Evolutionary conservation across 1,140 invertebrate species (phyloP), one percentile per base, ranked within the genome.

Genomic region (Mactra quadrangularis): DNA sequence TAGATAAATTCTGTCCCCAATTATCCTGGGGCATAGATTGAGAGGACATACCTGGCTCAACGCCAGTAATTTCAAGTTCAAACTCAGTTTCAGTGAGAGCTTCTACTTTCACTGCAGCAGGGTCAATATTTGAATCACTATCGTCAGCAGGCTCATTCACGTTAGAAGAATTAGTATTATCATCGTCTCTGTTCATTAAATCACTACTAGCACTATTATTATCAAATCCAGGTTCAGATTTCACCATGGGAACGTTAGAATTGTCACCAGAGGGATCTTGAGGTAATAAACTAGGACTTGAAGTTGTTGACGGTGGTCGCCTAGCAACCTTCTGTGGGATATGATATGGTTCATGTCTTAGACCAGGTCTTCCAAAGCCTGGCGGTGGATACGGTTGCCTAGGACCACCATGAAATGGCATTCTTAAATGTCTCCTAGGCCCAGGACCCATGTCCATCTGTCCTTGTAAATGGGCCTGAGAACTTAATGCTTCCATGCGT

Each of bases 41-140:
- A 41, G 6, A 4, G 31, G 70, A 27, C 22, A 25, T 45, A 41
- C 71, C 72, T 19, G 72, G 72, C 41, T 76, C 72, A 60, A 76
- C 55, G 9, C 53, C 72, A 11, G 38, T 59, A 29, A 60, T 59
- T 59, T 75, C 71, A 29, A 76, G 72, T 76, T 76, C 72, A 59
- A 60, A 47, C 22, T 76, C 72, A 19, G 72, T 38, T 62, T 76
- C 72, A 76, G 25, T 50, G 45, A 76, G 60, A 19, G 55, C 55
- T 33, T 76, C 72, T 3, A 76, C 55, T 47, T 76, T 76, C 29
- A 72, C 52, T 35, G 31, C 33, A 41, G 45, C 9, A 2, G 47
- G 38, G 38, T 72, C 52, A 55, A 27, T 25, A 6, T 55, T 31
- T 57, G 22, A 17, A 41, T 35, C 31, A n/a, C 38, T 50, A n/a